These are phyloP conservation scores for Temnothorax nylanderi DNA, from an alignment of 1,140 invertebrate genomes.

Conservation along the genomic window DNA sequence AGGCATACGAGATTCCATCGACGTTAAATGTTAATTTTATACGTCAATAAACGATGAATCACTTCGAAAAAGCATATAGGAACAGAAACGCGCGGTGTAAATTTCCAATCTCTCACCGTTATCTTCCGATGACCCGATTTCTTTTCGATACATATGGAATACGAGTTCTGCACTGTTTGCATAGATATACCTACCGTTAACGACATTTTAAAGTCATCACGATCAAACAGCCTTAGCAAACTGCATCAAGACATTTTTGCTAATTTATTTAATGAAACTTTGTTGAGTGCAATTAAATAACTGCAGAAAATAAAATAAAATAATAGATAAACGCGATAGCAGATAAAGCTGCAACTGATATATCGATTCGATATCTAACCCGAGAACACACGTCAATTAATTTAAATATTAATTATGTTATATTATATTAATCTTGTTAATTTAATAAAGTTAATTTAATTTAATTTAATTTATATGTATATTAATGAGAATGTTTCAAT, in stretches of 20 bases:
- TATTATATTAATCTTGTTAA: background rate
- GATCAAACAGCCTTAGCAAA: background rate
- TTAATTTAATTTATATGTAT: background rate
- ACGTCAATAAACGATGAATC: background rate
- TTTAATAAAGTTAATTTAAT: background rate
- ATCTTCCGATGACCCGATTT: conserved; percentile 9
- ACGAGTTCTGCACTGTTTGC: background rate
- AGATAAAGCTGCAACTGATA: background rate
- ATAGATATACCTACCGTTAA: background rate
- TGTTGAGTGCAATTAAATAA: background rate
- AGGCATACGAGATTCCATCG: background rate
- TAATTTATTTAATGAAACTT: background rate
- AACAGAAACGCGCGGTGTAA: background rate
- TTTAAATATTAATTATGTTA: conserved; percentile 28
- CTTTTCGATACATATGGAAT: background rate
- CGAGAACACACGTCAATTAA: background rate
- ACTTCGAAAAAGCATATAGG: background rate
- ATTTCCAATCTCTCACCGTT: conserved; percentile 18
- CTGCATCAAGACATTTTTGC: background rate
- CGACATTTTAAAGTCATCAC: background rate
- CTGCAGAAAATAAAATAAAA: background rate
- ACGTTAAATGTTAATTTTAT: conserved; percentile 3
- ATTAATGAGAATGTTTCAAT: background rate
- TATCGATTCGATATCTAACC: background rate
- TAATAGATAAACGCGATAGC: background rate